Percentiles rank a stretch among this genome's conserved stretches.
Evolutionary conservation across 2,797 vertebrate genomes (phyloP).

Genomic region (Coilia nasus): DNA sequence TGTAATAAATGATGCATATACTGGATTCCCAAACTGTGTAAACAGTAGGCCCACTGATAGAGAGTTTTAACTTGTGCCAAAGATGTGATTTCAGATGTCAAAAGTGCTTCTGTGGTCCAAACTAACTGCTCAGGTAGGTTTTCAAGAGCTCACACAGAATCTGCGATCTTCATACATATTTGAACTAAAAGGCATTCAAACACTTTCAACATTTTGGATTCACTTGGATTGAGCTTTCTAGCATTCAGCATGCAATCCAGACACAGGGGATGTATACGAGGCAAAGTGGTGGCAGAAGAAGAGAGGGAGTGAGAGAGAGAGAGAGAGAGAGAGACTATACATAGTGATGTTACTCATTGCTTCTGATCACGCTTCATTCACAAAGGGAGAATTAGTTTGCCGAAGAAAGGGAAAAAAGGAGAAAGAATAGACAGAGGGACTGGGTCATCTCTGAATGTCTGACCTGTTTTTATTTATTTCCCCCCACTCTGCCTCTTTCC

Average conservation of each 20-base stretch:
- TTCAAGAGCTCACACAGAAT: background rate
- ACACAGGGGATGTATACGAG: background rate
- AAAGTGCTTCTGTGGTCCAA: background rate
- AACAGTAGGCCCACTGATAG: background rate
- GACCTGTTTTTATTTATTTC: background rate
- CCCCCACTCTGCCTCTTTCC: too few relatives aligned
- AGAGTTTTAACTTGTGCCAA: background rate
- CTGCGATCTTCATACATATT: constrained; percentile 9
- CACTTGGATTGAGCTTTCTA: background rate
- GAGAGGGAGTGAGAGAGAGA: background rate
- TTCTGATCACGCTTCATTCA: constrained; percentile 1
- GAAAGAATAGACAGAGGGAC: background rate
- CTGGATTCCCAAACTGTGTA: background rate
- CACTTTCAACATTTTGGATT: background rate
- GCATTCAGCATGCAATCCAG: background rate
- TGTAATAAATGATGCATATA: background rate
- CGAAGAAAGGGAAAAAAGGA: background rate
- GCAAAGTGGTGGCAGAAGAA: background rate
- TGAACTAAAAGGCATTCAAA: constrained; percentile 23
- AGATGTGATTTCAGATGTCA: background rate
- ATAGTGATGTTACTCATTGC: too few relatives aligned
- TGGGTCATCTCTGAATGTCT: background rate
- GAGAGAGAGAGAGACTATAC: background rate
- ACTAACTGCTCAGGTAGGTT: background rate
- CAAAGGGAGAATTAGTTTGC: background rate